phyloP scores from a whole-genome alignment of 2,888 invertebrate species.

The Galeruca laticollis region DNA sequence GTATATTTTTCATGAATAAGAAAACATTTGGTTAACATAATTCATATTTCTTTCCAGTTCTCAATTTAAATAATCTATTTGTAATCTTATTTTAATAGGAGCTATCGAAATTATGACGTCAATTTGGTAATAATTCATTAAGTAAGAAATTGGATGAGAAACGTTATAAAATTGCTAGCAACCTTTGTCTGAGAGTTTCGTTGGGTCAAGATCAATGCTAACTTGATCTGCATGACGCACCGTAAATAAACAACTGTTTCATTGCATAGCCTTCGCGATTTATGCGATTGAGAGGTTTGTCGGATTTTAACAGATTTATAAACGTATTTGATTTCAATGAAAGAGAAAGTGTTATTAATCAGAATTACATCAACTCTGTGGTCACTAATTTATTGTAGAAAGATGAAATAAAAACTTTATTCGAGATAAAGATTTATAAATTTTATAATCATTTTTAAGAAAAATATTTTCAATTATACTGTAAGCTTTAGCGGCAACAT shows the following conservation, averaged over 20 bases:
- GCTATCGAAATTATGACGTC: not conserved
- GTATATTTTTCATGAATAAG: too few relatives aligned
- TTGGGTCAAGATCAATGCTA: conserved; percentile 31
- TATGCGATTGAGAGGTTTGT: not conserved
- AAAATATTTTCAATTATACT: too few relatives aligned
- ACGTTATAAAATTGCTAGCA: not conserved
- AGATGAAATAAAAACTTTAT: too few relatives aligned
- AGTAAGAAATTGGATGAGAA: not conserved
- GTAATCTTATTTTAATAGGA: too few relatives aligned
- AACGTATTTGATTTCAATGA: not conserved
- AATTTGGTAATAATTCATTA: not conserved
- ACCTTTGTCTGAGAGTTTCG: not conserved
- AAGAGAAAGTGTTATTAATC: conserved; percentile 16
- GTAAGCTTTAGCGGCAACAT: too few relatives aligned
- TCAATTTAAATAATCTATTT: not conserved
- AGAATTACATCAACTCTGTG: not conserved
- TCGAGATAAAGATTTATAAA: too few relatives aligned
- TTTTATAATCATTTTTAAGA: too few relatives aligned
- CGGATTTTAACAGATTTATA: not conserved
- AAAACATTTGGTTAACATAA: too few relatives aligned
- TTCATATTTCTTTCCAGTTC: too few relatives aligned
- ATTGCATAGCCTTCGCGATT: conserved; percentile 14
- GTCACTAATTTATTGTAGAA: not conserved
- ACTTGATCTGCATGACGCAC: conserved; percentile 12
- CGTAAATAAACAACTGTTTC: not conserved